Conservation (phyloP, 2,797 vertebrate genomes). For the Hoplostethus atlanticus region DNA sequence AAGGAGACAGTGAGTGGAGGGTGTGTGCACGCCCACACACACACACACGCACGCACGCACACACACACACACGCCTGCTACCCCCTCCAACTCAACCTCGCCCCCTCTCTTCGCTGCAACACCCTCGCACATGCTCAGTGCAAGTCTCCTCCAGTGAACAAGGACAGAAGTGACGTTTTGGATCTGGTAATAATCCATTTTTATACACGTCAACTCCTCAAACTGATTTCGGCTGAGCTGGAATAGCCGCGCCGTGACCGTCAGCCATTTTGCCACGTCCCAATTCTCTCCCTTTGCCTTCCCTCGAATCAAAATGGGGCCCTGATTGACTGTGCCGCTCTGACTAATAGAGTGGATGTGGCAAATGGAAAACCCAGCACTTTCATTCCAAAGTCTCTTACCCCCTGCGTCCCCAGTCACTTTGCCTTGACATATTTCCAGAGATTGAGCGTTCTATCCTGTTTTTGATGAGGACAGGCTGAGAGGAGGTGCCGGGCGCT, state of each 20-base stretch:
- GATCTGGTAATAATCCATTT: constrained; percentile 88
- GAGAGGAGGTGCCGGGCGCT: constrained; percentile 35
- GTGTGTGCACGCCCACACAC: constrained; percentile 24
- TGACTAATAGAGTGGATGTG: constrained; percentile 89
- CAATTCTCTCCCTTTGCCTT: constrained; percentile 84
- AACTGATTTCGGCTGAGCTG: constrained; percentile 75
- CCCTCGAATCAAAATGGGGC: constrained; percentile 82
- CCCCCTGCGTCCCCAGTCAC: constrained; percentile 78
- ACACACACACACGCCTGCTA: constrained; percentile 26
- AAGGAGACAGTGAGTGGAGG: constrained; percentile 49
- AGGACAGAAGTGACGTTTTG: constrained; percentile 73
- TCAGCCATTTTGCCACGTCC: constrained; percentile 81
- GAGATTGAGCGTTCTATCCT: constrained; percentile 85
- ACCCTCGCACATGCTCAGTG: constrained; percentile 44
- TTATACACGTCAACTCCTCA: constrained; percentile 68
- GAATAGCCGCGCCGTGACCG: constrained; percentile 76
- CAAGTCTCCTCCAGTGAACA: constrained; percentile 41
- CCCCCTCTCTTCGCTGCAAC: constrained; percentile 17
- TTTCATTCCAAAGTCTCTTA: constrained; percentile 83
- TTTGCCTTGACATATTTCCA: constrained; percentile 88
- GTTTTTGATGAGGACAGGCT: constrained; percentile 74
- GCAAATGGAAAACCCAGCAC: constrained; percentile 89
- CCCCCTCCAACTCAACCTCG: constrained; percentile 18
- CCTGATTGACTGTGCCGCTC: constrained; percentile 86
- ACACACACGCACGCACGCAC: constrained; percentile 21